A percentile compares a stretch with the other conserved stretches of the same genome.
These are phyloP conservation scores for Ptiloglossa arizonensis DNA, from an alignment of 1,140 invertebrate species.

Conservation along the genomic window DNA sequence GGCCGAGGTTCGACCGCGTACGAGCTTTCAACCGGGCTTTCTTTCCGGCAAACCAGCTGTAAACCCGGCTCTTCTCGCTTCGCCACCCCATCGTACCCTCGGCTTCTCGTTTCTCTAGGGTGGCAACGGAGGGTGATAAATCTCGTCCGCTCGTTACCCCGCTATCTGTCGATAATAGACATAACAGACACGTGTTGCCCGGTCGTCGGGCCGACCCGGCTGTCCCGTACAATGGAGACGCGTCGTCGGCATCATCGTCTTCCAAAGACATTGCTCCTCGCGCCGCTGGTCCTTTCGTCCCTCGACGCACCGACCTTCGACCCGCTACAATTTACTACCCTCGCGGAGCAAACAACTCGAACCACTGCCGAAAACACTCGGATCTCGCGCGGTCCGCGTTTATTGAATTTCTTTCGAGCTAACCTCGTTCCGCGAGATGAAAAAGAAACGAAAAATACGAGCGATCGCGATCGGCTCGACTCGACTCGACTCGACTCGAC, in stretches of 20 bases:
- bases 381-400: too few relatives aligned
- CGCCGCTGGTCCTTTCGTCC: background rate
- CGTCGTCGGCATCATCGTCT: slow-evolving; percentile 54
- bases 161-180: slow-evolving; percentile 75
- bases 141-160: slow-evolving; percentile 68
- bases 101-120: slow-evolving; percentile 52
- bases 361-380: too few relatives aligned
- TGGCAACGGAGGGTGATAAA: slow-evolving; percentile 72
- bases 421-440: background rate
- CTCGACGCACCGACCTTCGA: background rate
- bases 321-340: slow-evolving; percentile 14
- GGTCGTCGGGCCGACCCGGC: slow-evolving; percentile 72
- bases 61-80: slow-evolving; percentile 51
- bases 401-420: background rate
- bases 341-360: too few relatives aligned
- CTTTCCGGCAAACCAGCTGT: slow-evolving; percentile 60
- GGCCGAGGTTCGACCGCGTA: slow-evolving; percentile 7
- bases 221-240: slow-evolving; percentile 43
- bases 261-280: slow-evolving; percentile 47
- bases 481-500: too few relatives aligned
- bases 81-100: slow-evolving; percentile 49
- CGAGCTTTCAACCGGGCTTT: slow-evolving; percentile 48
- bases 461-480: too few relatives aligned
- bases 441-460: too few relatives aligned
- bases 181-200: slow-evolving; percentile 79